A percentile compares a stretch with the other conserved stretches of the same genome.
Conservation (phyloP, 2,888 invertebrate genomes). For the Dioctria linearis region DNA sequence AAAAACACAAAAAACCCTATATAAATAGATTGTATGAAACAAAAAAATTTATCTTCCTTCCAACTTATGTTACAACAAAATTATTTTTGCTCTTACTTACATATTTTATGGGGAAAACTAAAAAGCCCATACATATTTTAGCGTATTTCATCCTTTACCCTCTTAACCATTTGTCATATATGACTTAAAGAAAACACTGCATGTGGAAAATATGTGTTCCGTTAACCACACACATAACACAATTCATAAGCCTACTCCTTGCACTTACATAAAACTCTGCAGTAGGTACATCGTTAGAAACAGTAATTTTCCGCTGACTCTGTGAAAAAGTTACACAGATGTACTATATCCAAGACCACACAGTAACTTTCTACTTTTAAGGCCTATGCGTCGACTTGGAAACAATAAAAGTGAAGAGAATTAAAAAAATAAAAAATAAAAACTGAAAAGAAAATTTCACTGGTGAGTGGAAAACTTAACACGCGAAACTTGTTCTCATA, state of each 20-base stretch:
- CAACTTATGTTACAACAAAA: too few species aligned
- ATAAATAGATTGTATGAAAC: too few species aligned
- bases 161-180: too few species aligned
- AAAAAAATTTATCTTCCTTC: too few species aligned
- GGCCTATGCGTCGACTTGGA: conserved; percentile 28
- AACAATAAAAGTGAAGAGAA: conserved; percentile 14
- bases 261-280: conserved; percentile 23
- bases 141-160: too few species aligned
- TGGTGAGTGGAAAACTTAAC: conserved; percentile 48
- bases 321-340: conserved; percentile 22
- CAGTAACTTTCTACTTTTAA: conserved; percentile 32
- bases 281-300: not conserved
- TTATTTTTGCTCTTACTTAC: too few species aligned
- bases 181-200: not conserved
- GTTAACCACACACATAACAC: not conserved
- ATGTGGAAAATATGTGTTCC: not conserved
- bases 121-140: too few species aligned
- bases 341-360: not conserved
- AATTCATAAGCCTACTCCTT: not conserved
- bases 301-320: conserved; percentile 35
- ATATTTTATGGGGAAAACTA: too few species aligned
- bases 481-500: conserved; percentile 39
- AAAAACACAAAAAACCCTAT: too few species aligned
- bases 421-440: not conserved
- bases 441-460: conserved; percentile 19